Evolutionary conservation across 2,888 invertebrate species (phyloP), one percentile per base, ranked within the genome.

Genomic region (Lampropteryx suffumata): DNA sequence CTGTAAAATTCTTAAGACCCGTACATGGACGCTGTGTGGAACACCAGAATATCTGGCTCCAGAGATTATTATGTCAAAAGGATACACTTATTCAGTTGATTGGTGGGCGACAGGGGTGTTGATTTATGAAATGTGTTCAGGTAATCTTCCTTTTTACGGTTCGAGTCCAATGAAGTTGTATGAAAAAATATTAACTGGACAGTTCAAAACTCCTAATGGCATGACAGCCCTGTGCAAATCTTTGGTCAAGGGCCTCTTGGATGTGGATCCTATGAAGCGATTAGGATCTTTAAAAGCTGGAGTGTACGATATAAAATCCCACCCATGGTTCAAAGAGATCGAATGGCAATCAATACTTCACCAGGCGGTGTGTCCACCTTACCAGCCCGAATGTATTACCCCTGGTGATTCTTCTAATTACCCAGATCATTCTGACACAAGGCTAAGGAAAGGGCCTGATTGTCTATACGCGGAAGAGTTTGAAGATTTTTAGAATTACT

Each of bases 11-110:
- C 83, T 94, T 43, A 92, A 92, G 58, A 87, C 89, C 4, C 89
- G 98, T 62, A 98, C 98, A 0, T 96, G 96, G 94, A 98, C 97
- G 0, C 79, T 98, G 44, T 98, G 98, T 76, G 98, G 98, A 0
- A 99, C 99, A 0, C 98, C 99, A 0, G 98, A 99, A 82, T 99
- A 99, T 83, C 86, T 99, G 53, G 98, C 99, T 0, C 97, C 97
- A 0, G 98, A 98, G 85, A 93, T 95, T 13, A 96, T 98, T 60
- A 91, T 96, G 60, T 95, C 94, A 27, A 96, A 96, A 79, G 98
- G 98, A 0, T 98, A 99, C 83, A 95, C 96, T 28, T 94, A 93
- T 68, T 94, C 96, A 0, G 98, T 97, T 0, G 99, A 99, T 74
- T 99, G 98, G 97, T 99, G 98, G 98, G 94, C 98, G 0, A 92